Conservation (phyloP, 2,888 invertebrate species). For the Cephus nigrinus region DNA sequence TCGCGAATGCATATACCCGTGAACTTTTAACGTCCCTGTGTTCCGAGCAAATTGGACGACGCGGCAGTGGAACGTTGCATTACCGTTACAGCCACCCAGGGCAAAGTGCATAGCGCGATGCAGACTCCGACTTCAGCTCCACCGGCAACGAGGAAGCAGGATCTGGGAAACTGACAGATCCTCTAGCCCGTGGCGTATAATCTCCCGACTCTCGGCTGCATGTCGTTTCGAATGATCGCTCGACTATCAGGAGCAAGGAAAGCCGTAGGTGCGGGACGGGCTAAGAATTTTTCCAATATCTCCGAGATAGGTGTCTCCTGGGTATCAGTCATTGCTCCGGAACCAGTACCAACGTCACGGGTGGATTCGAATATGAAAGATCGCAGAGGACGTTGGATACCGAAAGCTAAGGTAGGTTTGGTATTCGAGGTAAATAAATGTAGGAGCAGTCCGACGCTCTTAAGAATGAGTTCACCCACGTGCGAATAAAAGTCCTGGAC, state of each 20-base stretch:
- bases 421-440: not conserved
- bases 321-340: not conserved
- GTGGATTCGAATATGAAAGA: not conserved
- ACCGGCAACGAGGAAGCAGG: not conserved
- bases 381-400: not conserved
- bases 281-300: not conserved
- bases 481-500: not conserved
- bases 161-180: not conserved
- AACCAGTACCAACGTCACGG: not conserved
- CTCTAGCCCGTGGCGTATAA: not conserved
- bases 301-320: not conserved
- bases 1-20: slow-evolving; percentile 15
- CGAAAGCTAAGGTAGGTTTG: not conserved
- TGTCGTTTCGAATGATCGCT: not conserved
- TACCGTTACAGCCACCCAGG: not conserved
- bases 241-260: not conserved
- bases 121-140: not conserved
- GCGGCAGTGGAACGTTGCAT: not conserved
- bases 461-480: not conserved
- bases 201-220: not conserved
- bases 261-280: not conserved
- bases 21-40: slow-evolving; percentile 27
- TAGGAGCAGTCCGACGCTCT: not conserved
- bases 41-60: slow-evolving; percentile 21
- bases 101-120: not conserved